These are phyloP conservation scores for Antheraea assamensis DNA, from an alignment of 2,888 invertebrate species.

Conservation along the genomic window DNA sequence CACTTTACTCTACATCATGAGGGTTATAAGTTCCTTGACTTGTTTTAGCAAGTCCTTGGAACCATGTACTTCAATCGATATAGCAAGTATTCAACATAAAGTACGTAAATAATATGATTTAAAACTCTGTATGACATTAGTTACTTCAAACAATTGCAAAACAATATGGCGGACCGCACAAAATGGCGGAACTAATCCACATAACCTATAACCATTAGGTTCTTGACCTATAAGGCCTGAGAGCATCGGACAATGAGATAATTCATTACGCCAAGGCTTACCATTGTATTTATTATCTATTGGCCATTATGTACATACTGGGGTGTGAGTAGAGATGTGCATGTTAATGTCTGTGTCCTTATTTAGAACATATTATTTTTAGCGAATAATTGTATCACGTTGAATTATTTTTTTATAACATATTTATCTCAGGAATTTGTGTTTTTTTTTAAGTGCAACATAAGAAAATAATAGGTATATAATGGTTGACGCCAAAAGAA, in stretches of 20 bases:
- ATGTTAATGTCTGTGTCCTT: constrained; percentile 35
- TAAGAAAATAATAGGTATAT: no score
- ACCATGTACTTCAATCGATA: background rate
- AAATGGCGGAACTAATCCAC: constrained; percentile 56
- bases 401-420: background rate
- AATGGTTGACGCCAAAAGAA: no score
- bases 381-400: background rate
- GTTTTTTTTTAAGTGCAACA: no score
- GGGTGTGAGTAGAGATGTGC: constrained; percentile 36
- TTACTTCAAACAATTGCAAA: constrained; percentile 22
- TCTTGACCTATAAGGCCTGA: constrained; percentile 64
- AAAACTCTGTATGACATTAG: background rate
- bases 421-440: background rate
- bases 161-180: constrained; percentile 45
- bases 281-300: constrained; percentile 53
- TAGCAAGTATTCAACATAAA: background rate
- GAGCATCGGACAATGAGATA: constrained; percentile 68
- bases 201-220: constrained; percentile 44
- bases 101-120: background rate
- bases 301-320: constrained; percentile 43
- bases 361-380: background rate
- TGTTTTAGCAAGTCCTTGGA: background rate
- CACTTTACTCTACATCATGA: background rate
- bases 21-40: background rate
- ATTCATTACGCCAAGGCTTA: constrained; percentile 67